Evolutionary conservation across 1,140 invertebrate species (phyloP), one percentile per base, ranked within the genome.

Genomic region (Meloidogyne chitwoodi): DNA sequence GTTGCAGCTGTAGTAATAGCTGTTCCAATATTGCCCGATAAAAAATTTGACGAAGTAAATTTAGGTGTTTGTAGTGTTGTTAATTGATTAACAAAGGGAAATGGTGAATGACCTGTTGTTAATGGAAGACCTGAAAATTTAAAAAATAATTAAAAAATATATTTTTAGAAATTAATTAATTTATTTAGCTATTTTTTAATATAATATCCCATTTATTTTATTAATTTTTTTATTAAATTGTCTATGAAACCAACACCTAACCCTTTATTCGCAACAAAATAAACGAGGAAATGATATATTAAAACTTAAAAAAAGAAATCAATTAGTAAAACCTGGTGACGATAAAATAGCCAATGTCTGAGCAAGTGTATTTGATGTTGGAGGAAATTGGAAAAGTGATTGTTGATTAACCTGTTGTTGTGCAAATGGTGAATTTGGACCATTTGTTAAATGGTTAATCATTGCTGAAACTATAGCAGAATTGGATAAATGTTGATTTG

Each of bases 401-500:
- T 44, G 68, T 64, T 61, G 70, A 5, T 34, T 73, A 48, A n/a
- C 6, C 1, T 73, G 70, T n/a, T 72, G 70, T 22, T 62, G 70
- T 14, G 24, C 56, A 64, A 73, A 73, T 22, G 70, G 70, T 10
- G 70, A 61, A 64, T 64, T 73, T 34, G 24, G 70, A 6, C 26
- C 38, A 34, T 64, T 73, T 19, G 70, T 61, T 22, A 73, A 62
- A 31, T 73, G 70, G 44, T 73, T 73, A 22, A 73, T 73, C 70
- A 73, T 61, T 31, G 70, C 70, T 10, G 70, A 73, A 27, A 73
- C 16, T 48, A 73, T 31, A 22, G 70, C 70, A 61, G 70, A 73
- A 38, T 73, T 62, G 27, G 44, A 73, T 8, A 56, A n/a, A n/a
- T 56, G 16, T 61, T 56, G 68, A n/a, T 44, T 31, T n/a, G 68